phyloP scores from a whole-genome alignment of 92 coral and sea anemone genomes.

The Actinostola sp. region DNA sequence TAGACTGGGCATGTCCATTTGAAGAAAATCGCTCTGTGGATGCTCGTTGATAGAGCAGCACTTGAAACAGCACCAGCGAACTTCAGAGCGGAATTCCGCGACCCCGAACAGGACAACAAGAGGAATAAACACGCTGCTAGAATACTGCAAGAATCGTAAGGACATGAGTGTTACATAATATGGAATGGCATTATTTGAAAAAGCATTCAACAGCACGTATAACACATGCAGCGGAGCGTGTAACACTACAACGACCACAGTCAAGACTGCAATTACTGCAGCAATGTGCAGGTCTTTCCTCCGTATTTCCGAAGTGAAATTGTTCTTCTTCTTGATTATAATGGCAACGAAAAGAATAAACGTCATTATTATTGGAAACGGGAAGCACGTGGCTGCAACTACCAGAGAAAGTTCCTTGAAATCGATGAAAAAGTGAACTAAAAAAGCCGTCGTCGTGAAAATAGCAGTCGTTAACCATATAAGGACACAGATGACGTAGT shows the following conservation, averaged over 20 bases:
- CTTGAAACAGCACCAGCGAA: constrained; percentile 34
- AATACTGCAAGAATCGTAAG: constrained; percentile 27
- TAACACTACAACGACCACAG: constrained; percentile 3
- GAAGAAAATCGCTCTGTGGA: constrained; percentile 33
- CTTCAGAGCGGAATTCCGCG: constrained; percentile 36
- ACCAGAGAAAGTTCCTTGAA: constrained; percentile 18
- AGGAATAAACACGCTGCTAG: constrained; percentile 32
- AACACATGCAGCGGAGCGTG: constrained; percentile 29
- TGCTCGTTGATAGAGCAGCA: constrained; percentile 47
- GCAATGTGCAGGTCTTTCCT: constrained; percentile 19
- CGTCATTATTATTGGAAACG: constrained; percentile 19
- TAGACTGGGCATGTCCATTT: constrained; percentile 56
- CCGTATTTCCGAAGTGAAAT: constrained; percentile 11
- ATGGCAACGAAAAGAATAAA: constrained; percentile 12
- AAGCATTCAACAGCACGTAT: constrained; percentile 1
- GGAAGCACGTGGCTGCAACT: constrained; percentile 15
- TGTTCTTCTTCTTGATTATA: neutral
- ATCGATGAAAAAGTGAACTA: constrained; percentile 23
- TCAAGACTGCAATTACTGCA: constrained; percentile 1
- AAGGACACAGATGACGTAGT: constrained; percentile 26
- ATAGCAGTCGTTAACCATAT: constrained; percentile 37
- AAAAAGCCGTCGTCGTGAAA: constrained; percentile 6
- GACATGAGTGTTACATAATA: constrained; percentile 5
- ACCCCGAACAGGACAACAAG: constrained; percentile 22
- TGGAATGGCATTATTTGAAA: constrained; percentile 4